Evolutionary conservation across 2,888 invertebrate genomes (phyloP), one percentile per base, ranked within the genome.

Genomic region (Phorcus lineatus): DNA sequence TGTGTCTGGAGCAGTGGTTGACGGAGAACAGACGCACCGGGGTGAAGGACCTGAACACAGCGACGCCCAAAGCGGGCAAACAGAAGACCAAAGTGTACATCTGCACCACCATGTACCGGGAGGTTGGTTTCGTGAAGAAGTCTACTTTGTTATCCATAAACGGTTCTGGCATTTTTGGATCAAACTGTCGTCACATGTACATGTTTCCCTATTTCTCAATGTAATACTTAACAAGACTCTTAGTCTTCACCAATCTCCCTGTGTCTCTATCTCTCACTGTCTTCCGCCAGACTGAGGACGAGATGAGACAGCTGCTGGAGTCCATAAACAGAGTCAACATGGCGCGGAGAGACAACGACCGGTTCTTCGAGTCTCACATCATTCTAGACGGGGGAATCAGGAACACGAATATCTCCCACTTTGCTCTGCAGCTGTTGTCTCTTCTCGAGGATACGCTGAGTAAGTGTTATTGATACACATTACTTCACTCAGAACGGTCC

Each of bases 21-120:
- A 78, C 88, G 24, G 70, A 91, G 24, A 81, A 86, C 67, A 78
- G 87, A 17, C 85, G 86, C 19, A 89, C 85, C 24, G 80, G 84
- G 4, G 77, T 83, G 24, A 86, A 74, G n/a, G 83, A 85, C 13
- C 80, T 80, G 7, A 6, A 22, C n/a, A 19, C 66, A 11, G 36
- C 40, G 0, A 62, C 47, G 16, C 2, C 77, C 55, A 4, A 78
- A 80, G 40, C 82, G 83, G n/a, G 79, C 82, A 9, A 62, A 28
- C 13, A 22, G 17, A 80, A 70, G 19, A 84, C 88, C 6, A 80
- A 83, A 53, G 88, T 91, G 17, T 90, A 86, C 78, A 91, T 91
- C n/a, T 91, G 91, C 81, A 91, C 91, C 7, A 91, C 91, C 13
- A 91, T 91, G 91, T 91, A 91, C 77, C 79, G 91, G 80, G 91